These are phyloP conservation scores for Bergia sp. DNA, from an alignment of 92 coral and sea anemone species.

Conservation along the genomic window DNA sequence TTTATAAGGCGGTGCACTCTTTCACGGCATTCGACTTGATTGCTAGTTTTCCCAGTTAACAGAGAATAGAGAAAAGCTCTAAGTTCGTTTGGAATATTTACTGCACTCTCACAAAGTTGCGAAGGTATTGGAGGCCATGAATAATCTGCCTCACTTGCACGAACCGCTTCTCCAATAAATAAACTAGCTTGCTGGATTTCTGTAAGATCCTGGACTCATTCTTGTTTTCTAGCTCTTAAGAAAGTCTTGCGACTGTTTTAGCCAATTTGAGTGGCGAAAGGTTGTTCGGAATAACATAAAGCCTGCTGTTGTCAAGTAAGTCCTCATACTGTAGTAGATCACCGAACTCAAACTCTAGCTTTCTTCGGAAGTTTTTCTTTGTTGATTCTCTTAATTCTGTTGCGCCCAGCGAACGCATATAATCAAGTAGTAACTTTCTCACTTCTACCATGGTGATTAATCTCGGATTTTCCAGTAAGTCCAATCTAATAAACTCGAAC, in stretches of 20 bases:
- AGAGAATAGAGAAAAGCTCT: conserved; percentile 49
- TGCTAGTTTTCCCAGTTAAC: conserved; percentile 29
- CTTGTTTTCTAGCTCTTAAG: conserved; percentile 46
- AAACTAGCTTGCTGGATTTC: conserved; percentile 61
- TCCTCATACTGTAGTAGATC: conserved; percentile 49
- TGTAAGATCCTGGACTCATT: conserved; percentile 31
- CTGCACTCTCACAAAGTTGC: conserved; percentile 43
- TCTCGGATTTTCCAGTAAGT: conserved; percentile 55
- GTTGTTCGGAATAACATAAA: conserved; percentile 46
- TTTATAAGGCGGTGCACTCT: conserved; percentile 47
- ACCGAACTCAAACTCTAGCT: conserved; percentile 49
- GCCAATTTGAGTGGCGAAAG: conserved; percentile 49
- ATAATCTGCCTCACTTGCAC: conserved; percentile 20
- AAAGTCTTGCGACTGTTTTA: conserved; percentile 21
- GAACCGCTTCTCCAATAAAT: conserved; percentile 45
- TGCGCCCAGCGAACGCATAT: conserved; percentile 37
- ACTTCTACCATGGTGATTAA: conserved; percentile 40
- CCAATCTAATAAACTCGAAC: conserved; percentile 48
- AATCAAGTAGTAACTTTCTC: conserved; percentile 24
- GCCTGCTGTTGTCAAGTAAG: conserved; percentile 43
- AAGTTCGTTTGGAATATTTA: conserved; percentile 41
- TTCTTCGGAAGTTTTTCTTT: conserved; percentile 48
- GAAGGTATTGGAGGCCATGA: conserved; percentile 45
- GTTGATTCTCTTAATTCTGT: conserved; percentile 43
- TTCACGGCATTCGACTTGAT: conserved; percentile 32